Evolutionary conservation across 2,888 invertebrate species (phyloP).

Genomic region (Eupithecia inturbata): DNA sequence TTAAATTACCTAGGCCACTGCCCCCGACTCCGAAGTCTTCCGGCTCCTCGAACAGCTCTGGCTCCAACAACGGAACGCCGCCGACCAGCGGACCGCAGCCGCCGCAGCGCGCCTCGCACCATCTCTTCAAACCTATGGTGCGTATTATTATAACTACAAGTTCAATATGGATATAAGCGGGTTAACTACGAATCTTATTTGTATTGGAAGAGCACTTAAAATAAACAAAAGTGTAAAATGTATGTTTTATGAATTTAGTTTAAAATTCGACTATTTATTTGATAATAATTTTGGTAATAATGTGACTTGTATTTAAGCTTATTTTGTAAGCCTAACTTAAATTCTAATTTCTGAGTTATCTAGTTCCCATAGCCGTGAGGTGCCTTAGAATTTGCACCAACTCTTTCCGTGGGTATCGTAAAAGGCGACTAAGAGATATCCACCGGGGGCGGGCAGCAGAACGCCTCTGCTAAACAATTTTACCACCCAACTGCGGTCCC

Average conservation of each 20-base stretch:
- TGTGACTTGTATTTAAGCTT: background rate
- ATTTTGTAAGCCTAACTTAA: background rate
- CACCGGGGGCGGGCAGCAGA: too few relatives aligned
- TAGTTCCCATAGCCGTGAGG: too few relatives aligned
- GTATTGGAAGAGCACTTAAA: too few relatives aligned
- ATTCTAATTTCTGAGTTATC: background rate
- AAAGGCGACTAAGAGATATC: too few relatives aligned
- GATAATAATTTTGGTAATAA: background rate
- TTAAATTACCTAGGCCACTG: conserved; percentile 83
- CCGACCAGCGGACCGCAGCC: conserved; percentile 84
- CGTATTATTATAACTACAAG: conserved; percentile 22
- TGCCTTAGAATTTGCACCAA: too few relatives aligned
- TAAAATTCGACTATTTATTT: too few relatives aligned
- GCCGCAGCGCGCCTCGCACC: conserved; percentile 92
- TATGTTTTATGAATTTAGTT: too few relatives aligned
- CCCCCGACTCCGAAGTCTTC: conserved; percentile 92
- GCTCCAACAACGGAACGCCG: conserved; percentile 82
- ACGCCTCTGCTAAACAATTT: too few relatives aligned
- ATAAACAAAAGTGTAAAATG: too few relatives aligned
- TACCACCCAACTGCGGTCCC: too few relatives aligned
- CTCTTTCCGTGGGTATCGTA: too few relatives aligned
- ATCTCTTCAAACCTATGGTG: conserved; percentile 95
- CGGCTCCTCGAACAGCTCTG: conserved; percentile 84
- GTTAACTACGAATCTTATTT: background rate
- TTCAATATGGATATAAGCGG: too few relatives aligned